phyloP scores from a whole-genome alignment of 2,888 invertebrate genomes.

The Dorcus parallelipipedus region DNA sequence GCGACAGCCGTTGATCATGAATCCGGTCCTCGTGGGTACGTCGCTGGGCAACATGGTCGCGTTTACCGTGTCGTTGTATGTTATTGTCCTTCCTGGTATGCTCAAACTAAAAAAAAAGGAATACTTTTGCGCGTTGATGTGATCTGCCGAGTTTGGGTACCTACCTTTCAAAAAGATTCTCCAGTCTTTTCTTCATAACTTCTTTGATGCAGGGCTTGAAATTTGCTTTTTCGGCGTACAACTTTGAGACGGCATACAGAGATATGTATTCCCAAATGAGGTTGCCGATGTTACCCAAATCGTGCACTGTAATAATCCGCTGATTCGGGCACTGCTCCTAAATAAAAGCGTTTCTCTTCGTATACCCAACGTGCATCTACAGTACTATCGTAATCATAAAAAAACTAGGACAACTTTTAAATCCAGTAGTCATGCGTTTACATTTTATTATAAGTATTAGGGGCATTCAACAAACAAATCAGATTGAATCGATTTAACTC shows the following conservation, averaged over 20 bases:
- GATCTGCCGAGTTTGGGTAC: neutral
- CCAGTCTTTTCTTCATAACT: conserved; percentile 13
- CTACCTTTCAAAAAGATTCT: conserved; percentile 14
- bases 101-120: conserved; percentile 8
- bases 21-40: neutral
- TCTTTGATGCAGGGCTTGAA: conserved; percentile 12
- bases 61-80: conserved; percentile 1
- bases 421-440: too few relatives aligned
- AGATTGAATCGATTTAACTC: too few relatives aligned
- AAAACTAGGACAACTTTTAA: too few relatives aligned
- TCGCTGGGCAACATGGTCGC: neutral
- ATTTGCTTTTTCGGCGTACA: conserved; percentile 4
- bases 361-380: too few relatives aligned
- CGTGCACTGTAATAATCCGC: conserved; percentile 1
- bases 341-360: too few relatives aligned
- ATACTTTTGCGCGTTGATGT: neutral
- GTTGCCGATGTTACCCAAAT: conserved; percentile 18
- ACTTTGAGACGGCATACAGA: conserved; percentile 13
- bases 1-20: neutral
- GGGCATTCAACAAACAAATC: too few relatives aligned
- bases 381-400: too few relatives aligned
- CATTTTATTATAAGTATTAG: too few relatives aligned
- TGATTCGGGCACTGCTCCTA: neutral
- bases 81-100: conserved; percentile 3
- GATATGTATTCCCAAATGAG: conserved; percentile 25